These are phyloP conservation scores for Dioctria linearis DNA, from an alignment of 2,888 invertebrate species.

Conservation along the genomic window DNA sequence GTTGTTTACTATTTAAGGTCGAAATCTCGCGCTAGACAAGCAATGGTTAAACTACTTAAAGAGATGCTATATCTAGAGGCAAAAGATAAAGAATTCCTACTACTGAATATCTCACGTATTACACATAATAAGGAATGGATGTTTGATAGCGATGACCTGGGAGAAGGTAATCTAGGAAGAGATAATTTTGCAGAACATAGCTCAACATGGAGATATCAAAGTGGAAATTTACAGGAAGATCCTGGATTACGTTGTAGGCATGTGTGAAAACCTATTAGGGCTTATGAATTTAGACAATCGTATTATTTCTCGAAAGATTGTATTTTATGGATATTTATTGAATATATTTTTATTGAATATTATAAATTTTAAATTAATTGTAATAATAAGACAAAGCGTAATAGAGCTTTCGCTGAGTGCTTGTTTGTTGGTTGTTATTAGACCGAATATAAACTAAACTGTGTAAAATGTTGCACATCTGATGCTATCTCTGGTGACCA, in stretches of 20 bases:
- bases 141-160: constrained; percentile 59
- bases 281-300: constrained; percentile 16
- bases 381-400: not conserved
- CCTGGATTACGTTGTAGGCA: constrained; percentile 51
- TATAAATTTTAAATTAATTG: not conserved
- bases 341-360: constrained; percentile 45
- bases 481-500: no score
- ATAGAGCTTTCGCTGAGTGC: no score
- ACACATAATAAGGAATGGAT: constrained; percentile 72
- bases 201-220: constrained; percentile 72
- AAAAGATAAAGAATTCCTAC: constrained; percentile 80
- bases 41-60: constrained; percentile 76
- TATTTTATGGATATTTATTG: constrained; percentile 40
- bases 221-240: constrained; percentile 33
- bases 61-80: constrained; percentile 79
- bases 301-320: constrained; percentile 46
- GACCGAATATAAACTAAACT: no score
- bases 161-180: constrained; percentile 38
- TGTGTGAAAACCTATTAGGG: constrained; percentile 29
- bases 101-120: constrained; percentile 76
- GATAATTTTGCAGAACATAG: constrained; percentile 67
- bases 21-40: constrained; percentile 75
- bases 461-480: no score
- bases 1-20: constrained; percentile 78
- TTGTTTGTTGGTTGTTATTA: no score